phyloP scores from a whole-genome alignment of 2,113 vertebrate species.

The Poicephalus gulielmi region DNA sequence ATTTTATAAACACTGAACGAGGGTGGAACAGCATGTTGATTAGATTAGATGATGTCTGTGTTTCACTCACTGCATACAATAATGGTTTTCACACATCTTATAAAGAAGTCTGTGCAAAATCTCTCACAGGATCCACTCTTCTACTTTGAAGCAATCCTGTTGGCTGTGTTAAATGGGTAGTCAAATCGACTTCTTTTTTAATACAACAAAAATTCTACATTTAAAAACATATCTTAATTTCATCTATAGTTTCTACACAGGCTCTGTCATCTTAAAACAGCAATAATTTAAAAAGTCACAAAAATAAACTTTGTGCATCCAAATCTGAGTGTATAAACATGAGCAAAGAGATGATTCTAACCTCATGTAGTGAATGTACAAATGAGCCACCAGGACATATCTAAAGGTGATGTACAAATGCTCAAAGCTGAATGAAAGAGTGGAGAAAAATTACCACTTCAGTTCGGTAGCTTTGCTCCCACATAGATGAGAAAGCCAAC shows the following conservation, averaged over 20 bases:
- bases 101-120: neutral
- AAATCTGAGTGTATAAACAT: neutral
- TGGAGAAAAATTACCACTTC: neutral
- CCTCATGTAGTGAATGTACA: accelerated
- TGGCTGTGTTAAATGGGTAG: neutral
- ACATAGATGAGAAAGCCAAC: constrained; percentile 55
- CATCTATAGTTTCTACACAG: neutral
- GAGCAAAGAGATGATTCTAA: neutral
- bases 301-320: neutral
- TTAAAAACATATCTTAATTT: neutral
- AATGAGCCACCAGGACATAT: neutral
- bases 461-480: constrained; percentile 29
- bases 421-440: neutral
- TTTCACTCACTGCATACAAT: neutral
- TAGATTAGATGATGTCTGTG: neutral
- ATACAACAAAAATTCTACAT: neutral
- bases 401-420: neutral
- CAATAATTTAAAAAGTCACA: neutral
- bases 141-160: neutral
- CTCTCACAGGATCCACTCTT: neutral
- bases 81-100: neutral
- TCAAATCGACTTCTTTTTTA: accelerated
- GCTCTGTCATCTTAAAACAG: neutral
- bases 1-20: neutral
- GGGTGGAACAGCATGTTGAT: neutral